Percentiles rank a stretch among this genome's conserved stretches.
Evolutionary conservation across 1,140 invertebrate species (phyloP).

Genomic region (Drosophila nasuta): DNA sequence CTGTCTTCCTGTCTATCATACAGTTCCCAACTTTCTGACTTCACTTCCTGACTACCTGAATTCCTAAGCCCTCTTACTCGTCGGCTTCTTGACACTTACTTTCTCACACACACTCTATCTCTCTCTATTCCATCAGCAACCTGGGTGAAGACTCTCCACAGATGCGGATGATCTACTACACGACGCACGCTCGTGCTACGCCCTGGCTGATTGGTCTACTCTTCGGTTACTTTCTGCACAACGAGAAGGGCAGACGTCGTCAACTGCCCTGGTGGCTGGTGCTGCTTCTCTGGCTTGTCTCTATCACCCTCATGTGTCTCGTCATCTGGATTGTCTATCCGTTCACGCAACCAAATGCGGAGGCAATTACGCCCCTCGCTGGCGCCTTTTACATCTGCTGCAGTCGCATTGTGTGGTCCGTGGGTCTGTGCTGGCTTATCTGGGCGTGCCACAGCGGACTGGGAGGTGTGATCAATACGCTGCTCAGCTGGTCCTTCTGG

Average conservation of each 20-base stretch:
- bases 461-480: constrained; percentile 86
- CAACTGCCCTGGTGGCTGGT: constrained; percentile 47
- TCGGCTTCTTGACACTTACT: too few relatives aligned
- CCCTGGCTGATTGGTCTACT: constrained; percentile 79
- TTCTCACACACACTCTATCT: too few relatives aligned
- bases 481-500: constrained; percentile 85
- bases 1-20: too few relatives aligned
- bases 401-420: constrained; percentile 87
- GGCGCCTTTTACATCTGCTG: constrained; percentile 88
- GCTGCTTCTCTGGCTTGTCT: constrained; percentile 52
- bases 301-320: constrained; percentile 56
- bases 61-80: too few relatives aligned
- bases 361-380: constrained; percentile 73
- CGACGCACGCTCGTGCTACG: constrained; percentile 70
- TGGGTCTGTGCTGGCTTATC: constrained; percentile 89
- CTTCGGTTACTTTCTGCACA: constrained; percentile 73
- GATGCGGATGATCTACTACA: constrained; percentile 74
- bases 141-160: constrained; percentile 56
- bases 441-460: constrained; percentile 88
- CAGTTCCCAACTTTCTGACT: too few relatives aligned
- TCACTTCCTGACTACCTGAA: too few relatives aligned
- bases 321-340: constrained; percentile 78
- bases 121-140: constrained; percentile 40
- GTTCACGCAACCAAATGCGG: constrained; percentile 66
- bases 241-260: constrained; percentile 26